phyloP scores from a whole-genome alignment of 1,140 invertebrate genomes.

The Tetragonula clypearis region DNA sequence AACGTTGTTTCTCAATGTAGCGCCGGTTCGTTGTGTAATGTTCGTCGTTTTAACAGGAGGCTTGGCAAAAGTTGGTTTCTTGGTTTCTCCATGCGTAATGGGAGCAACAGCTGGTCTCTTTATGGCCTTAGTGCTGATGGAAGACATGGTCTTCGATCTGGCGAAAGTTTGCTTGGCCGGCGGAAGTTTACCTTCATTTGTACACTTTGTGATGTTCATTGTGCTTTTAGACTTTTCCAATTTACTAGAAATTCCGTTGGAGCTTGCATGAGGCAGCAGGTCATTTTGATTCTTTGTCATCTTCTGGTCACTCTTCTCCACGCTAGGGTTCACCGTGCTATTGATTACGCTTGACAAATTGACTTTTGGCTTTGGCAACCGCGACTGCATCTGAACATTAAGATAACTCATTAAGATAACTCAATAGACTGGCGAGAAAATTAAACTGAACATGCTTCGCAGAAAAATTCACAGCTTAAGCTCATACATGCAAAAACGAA shows the following conservation, averaged over 20 bases:
- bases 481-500: neutral
- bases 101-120: constrained; percentile 69
- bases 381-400: constrained; percentile 73
- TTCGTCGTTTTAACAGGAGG: constrained; percentile 47
- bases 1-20: constrained; percentile 5
- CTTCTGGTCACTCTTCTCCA: constrained; percentile 22
- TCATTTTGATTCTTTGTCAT: neutral
- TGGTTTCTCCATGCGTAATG: constrained; percentile 55
- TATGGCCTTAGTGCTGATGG: constrained; percentile 54
- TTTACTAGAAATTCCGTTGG: constrained; percentile 17
- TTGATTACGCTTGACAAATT: constrained; percentile 18
- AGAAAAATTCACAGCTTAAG: neutral
- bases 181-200: constrained; percentile 72
- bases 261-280: constrained; percentile 16
- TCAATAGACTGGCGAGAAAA: neutral
- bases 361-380: constrained; percentile 70
- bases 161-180: constrained; percentile 56
- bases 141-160: constrained; percentile 66
- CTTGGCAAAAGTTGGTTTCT: constrained; percentile 63
- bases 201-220: constrained; percentile 48
- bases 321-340: constrained; percentile 10
- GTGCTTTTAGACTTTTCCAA: constrained; percentile 20
- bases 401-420: neutral
- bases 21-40: neutral
- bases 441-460: neutral